phyloP scores from a whole-genome alignment of 2,888 invertebrate genomes.

The Philhelius pedissequus region DNA sequence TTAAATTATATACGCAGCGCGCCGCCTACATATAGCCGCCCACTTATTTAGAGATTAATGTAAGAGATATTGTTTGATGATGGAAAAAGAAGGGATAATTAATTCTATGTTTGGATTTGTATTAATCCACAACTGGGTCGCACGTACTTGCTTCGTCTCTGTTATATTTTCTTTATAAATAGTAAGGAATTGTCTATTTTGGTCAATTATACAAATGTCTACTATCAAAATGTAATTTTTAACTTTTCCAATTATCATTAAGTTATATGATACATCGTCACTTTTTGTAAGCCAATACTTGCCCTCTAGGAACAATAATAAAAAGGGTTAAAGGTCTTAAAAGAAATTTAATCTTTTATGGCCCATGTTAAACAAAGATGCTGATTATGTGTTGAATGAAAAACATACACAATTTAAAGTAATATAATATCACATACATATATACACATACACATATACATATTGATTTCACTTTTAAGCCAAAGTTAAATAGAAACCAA shows the following conservation, averaged over 20 bases:
- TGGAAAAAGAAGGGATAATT: not conserved
- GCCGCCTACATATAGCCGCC: not conserved
- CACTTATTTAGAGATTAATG: constrained; percentile 16
- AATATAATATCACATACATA: too few species aligned
- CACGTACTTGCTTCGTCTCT: not conserved
- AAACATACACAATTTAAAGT: not conserved
- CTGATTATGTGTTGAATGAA: not conserved
- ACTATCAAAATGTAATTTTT: too few species aligned
- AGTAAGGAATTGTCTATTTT: too few species aligned
- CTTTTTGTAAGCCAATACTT: not conserved
- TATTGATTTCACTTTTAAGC: too few species aligned
- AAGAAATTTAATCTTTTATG: not conserved
- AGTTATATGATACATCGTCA: too few species aligned
- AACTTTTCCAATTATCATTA: too few species aligned
- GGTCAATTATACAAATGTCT: too few species aligned
- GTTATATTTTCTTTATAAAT: too few species aligned
- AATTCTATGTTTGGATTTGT: not conserved
- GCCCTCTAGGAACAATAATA: not conserved
- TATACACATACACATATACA: too few species aligned
- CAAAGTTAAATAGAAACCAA: too few species aligned
- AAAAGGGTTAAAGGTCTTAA: not conserved
- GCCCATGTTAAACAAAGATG: not conserved
- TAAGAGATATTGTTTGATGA: constrained; percentile 7
- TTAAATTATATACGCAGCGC: not conserved
- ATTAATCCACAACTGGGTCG: not conserved